A percentile compares a stretch with the other conserved stretches of the same genome.
Evolutionary conservation across 2,888 invertebrate species (phyloP).

Genomic region (Microchrysa polita): DNA sequence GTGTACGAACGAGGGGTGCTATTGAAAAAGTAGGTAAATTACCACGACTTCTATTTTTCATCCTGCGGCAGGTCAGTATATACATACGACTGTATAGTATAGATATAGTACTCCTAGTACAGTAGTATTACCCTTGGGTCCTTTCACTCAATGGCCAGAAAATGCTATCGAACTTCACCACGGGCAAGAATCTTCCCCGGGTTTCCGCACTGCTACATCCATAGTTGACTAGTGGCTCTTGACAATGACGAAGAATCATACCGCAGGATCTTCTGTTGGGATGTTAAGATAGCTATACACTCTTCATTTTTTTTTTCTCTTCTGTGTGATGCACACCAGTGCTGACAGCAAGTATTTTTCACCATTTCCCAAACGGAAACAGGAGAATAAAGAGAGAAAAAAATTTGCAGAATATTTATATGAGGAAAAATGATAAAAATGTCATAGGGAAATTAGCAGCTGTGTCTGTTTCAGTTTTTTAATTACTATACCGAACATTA

Average conservation of each 20-base stretch:
- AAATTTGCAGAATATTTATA: not conserved
- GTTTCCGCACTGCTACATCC: too few relatives aligned
- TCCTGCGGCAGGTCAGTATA: not conserved
- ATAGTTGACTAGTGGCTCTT: not conserved
- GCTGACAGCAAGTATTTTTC: not conserved
- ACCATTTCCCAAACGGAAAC: not conserved
- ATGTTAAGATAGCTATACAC: too few relatives aligned
- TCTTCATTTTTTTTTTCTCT: too few relatives aligned
- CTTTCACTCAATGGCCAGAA: not conserved
- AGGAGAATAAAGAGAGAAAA: not conserved
- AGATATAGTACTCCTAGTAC: too few relatives aligned
- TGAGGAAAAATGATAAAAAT: not conserved
- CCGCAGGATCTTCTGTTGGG: not conserved
- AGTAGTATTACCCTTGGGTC: too few relatives aligned
- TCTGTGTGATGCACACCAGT: not conserved
- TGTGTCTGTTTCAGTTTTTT: too few relatives aligned
- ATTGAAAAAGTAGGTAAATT: slow-evolving; percentile 11
- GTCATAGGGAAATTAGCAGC: too few relatives aligned
- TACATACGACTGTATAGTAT: not conserved
- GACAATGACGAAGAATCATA: slow-evolving; percentile 3
- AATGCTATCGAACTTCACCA: too few relatives aligned
- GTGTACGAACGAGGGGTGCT: not conserved
- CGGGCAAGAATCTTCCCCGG: too few relatives aligned
- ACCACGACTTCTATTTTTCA: not conserved
- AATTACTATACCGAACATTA: too few relatives aligned